Evolutionary conservation across 2,113 vertebrate species (phyloP).

Genomic region (Oncorhynchus keta): DNA sequence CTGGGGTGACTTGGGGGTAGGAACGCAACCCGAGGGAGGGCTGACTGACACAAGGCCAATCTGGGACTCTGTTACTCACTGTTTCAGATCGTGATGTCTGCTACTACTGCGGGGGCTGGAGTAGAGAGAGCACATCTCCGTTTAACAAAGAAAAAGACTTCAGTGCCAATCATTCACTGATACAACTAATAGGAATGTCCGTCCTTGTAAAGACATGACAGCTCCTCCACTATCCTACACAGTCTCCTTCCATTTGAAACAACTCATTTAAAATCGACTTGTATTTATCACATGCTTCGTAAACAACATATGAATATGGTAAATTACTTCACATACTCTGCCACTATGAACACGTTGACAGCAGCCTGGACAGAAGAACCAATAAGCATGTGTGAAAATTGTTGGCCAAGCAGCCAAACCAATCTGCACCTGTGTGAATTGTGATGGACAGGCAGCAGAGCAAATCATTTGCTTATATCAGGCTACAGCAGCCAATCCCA

Average conservation of each 20-base stretch:
- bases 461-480: background rate
- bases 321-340: too few relatives aligned
- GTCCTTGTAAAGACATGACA: background rate
- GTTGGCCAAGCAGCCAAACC: background rate
- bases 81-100: constrained; percentile 42
- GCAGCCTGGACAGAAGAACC: background rate
- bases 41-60: constrained; percentile 35
- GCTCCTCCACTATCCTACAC: background rate
- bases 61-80: constrained; percentile 64
- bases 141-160: constrained; percentile 28
- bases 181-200: background rate
- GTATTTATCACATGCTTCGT: too few relatives aligned
- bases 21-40: constrained; percentile 18
- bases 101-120: constrained; percentile 63
- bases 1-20: constrained; percentile 4
- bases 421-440: background rate
- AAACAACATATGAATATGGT: too few relatives aligned
- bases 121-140: constrained; percentile 57
- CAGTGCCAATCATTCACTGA: background rate
- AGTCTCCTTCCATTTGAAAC: background rate
- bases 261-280: too few relatives aligned
- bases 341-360: background rate
- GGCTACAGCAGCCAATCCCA: background rate
- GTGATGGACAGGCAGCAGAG: background rate
- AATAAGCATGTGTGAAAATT: background rate